A percentile compares a stretch with the other conserved stretches of the same genome.
phyloP scores from a whole-genome alignment of 1,140 invertebrate genomes.

The Drosophila kanapiae region DNA sequence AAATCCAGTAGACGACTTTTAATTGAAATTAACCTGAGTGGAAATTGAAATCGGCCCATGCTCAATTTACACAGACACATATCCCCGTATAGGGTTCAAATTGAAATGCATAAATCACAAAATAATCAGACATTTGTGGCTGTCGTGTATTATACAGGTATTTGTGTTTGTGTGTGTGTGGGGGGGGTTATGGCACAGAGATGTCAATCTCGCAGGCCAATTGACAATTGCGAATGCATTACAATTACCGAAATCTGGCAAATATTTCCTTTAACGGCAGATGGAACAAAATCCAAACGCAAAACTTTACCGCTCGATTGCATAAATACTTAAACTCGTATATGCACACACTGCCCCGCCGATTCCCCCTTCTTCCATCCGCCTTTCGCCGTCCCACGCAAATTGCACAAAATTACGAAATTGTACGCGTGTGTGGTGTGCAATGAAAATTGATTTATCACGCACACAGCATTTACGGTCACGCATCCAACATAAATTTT shows the following conservation, averaged over 20 bases:
- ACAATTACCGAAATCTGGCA: conserved; percentile 73
- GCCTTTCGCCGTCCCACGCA: conserved; percentile 18
- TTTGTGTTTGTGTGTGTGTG: not conserved
- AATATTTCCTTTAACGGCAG: conserved; percentile 67
- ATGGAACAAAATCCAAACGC: conserved; percentile 30
- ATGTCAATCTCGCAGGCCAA: conserved; percentile 79
- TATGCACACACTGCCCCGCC: conserved; percentile 22
- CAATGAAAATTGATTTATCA: conserved; percentile 84
- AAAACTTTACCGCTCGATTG: conserved; percentile 52
- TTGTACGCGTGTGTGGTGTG: conserved; percentile 42
- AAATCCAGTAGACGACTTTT: conserved; percentile 60
- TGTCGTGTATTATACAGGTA: conserved; percentile 16
- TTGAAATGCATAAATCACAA: conserved; percentile 77
- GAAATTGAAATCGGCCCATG: conserved; percentile 47
- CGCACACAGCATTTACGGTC: conserved; percentile 81
- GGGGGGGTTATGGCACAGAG: not conserved
- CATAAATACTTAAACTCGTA: conserved; percentile 77
- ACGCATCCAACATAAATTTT: conserved; percentile 82
- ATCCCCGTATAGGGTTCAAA: conserved; percentile 59
- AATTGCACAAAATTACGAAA: conserved; percentile 81
- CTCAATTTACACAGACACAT: conserved; percentile 62
- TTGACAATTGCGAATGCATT: conserved; percentile 74
- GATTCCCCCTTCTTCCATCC: not conserved
- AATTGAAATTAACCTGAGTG: conserved; percentile 77
- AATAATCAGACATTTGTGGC: conserved; percentile 73